Conservation (phyloP, 2,888 invertebrate genomes). For the Lycaena phlaeas region DNA sequence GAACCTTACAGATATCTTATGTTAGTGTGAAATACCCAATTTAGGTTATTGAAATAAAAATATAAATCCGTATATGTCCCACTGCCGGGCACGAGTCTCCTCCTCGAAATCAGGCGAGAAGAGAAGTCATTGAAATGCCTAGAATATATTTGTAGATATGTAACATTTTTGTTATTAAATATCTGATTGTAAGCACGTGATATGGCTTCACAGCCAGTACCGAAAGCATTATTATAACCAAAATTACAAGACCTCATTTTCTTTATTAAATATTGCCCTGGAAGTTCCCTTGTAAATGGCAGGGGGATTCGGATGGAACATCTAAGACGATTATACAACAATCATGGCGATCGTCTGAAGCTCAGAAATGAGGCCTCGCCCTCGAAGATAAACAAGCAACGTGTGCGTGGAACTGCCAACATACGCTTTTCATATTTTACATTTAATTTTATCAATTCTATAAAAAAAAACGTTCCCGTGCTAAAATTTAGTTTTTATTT, state of each 20-base stretch:
- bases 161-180: too few species aligned
- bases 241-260: slow-evolving; percentile 28
- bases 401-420: slow-evolving; percentile 65
- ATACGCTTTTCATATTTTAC: slow-evolving; percentile 66
- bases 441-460: slow-evolving; percentile 46
- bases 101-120: too few species aligned
- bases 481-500: too few species aligned
- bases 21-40: too few species aligned
- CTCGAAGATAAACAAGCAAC: slow-evolving; percentile 71
- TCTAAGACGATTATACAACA: slow-evolving; percentile 53
- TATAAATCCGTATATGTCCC: too few species aligned
- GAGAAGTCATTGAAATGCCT: too few species aligned
- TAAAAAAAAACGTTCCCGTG: neutral
- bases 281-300: slow-evolving; percentile 18
- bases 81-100: too few species aligned
- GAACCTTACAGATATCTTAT: too few species aligned
- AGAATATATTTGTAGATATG: too few species aligned
- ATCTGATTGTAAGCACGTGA: neutral
- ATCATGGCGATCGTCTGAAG: slow-evolving; percentile 68
- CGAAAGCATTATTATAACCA: slow-evolving; percentile 42
- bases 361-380: slow-evolving; percentile 65
- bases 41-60: too few species aligned
- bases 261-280: slow-evolving; percentile 21
- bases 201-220: slow-evolving; percentile 22
- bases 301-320: slow-evolving; percentile 26